phyloP scores from a whole-genome alignment of 2,797 vertebrate species.

The Mus spretus region DNA sequence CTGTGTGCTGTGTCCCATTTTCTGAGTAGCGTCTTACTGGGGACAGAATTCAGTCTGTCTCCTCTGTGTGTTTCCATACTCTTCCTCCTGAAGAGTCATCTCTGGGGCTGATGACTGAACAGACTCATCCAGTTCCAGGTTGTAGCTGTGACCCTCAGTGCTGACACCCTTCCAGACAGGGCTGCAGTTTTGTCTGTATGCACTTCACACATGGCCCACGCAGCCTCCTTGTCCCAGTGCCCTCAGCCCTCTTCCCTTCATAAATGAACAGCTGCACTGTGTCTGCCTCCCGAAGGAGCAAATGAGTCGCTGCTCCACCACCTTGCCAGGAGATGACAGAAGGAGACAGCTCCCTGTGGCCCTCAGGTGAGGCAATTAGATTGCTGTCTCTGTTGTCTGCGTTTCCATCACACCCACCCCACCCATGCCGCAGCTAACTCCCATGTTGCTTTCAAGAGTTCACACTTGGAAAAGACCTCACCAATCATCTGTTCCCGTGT shows the following conservation, averaged over 20 bases:
- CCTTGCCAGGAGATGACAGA: neutral
- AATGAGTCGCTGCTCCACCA: rapidly evolving
- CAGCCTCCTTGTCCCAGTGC: rapidly evolving
- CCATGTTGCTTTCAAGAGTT: neutral
- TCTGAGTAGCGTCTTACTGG: neutral
- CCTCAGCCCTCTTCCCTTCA: neutral
- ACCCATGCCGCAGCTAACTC: neutral
- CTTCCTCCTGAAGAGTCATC: neutral
- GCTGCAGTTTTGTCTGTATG: rapidly evolving
- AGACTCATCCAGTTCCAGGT: no score
- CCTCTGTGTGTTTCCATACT: neutral
- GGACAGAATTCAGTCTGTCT: neutral
- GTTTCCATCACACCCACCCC: neutral
- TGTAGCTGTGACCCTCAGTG: neutral
- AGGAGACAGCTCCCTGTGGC: no score
- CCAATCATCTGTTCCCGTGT: neutral
- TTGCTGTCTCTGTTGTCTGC: neutral
- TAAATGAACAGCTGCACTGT: neutral
- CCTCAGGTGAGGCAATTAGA: neutral
- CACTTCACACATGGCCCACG: neutral
- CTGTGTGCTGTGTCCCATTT: neutral
- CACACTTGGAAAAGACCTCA: neutral
- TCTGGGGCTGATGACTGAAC: neutral
- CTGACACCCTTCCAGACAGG: neutral
- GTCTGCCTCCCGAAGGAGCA: neutral